A percentile compares a stretch with the other conserved stretches of the same genome.
These are phyloP conservation scores for Ateles fusciceps DNA, from an alignment of 2,797 vertebrate genomes.

Conservation along the genomic window DNA sequence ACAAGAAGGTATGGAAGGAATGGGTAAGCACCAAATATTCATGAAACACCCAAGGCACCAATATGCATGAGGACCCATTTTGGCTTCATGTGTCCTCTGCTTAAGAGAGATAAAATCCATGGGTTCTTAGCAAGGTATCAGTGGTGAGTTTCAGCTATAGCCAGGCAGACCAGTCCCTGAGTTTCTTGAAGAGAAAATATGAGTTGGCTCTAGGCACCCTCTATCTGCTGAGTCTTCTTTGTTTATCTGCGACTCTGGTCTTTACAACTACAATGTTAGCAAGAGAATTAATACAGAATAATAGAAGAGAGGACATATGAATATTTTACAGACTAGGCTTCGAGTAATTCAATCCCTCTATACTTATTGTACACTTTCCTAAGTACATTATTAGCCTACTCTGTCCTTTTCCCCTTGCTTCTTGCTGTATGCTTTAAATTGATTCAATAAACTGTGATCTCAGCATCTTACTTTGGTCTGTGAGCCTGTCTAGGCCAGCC, in stretches of 20 bases:
- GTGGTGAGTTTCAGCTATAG: neutral
- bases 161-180: neutral
- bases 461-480: neutral
- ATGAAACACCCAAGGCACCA: neutral
- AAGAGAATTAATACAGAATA: neutral
- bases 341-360: neutral
- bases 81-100: neutral
- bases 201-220: neutral
- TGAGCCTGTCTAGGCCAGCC: neutral
- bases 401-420: neutral
- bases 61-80: neutral
- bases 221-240: neutral
- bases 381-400: neutral
- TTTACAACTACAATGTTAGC: neutral
- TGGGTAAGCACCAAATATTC: neutral
- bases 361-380: neutral
- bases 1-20: neutral
- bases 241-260: neutral
- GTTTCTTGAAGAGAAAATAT: neutral
- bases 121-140: neutral
- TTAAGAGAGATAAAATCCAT: neutral
- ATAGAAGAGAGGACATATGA: neutral
- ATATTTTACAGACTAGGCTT: neutral
- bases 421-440: neutral
- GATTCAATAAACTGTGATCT: neutral